Evolutionary conservation across 2,888 invertebrate species (phyloP).

Genomic region (Drosophila basisetae): DNA sequence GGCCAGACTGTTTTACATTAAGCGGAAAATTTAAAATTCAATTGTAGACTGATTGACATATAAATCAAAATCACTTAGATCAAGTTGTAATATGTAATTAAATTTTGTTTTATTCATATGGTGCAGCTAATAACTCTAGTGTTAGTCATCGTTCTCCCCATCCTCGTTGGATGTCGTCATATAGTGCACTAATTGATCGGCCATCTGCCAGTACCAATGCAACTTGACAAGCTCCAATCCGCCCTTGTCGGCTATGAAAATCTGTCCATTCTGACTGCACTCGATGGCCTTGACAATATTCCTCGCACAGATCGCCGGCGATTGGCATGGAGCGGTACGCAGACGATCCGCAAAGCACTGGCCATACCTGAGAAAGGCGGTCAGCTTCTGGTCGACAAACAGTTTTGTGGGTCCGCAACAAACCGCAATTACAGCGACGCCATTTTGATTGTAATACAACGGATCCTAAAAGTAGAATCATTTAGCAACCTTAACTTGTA

Average conservation of each 20-base stretch:
- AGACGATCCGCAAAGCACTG: constrained; percentile 65
- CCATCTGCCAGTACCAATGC: constrained; percentile 80
- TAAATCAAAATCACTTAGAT: too few relatives aligned
- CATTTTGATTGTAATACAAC: constrained; percentile 73
- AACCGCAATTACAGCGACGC: constrained; percentile 79
- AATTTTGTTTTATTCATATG: background rate
- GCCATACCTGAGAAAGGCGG: constrained; percentile 70
- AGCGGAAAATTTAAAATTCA: background rate
- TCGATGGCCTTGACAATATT: constrained; percentile 82
- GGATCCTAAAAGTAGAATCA: constrained; percentile 59
- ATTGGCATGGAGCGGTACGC: constrained; percentile 68
- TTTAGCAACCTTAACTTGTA: background rate
- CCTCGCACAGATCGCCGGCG: constrained; percentile 70
- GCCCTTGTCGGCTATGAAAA: constrained; percentile 82
- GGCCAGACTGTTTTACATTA: background rate
- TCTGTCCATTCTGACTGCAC: constrained; percentile 75
- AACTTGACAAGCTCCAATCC: constrained; percentile 72
- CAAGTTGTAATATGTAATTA: background rate
- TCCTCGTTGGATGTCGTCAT: constrained; percentile 56
- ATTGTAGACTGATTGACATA: background rate
- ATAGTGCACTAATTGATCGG: constrained; percentile 66
- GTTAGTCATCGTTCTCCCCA: constrained; percentile 28
- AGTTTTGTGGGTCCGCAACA: constrained; percentile 82
- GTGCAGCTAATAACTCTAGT: background rate
- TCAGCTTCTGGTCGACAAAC: constrained; percentile 62